These are phyloP conservation scores for Echiichthys vipera DNA, from an alignment of 2,797 vertebrate species.

Conservation along the genomic window DNA sequence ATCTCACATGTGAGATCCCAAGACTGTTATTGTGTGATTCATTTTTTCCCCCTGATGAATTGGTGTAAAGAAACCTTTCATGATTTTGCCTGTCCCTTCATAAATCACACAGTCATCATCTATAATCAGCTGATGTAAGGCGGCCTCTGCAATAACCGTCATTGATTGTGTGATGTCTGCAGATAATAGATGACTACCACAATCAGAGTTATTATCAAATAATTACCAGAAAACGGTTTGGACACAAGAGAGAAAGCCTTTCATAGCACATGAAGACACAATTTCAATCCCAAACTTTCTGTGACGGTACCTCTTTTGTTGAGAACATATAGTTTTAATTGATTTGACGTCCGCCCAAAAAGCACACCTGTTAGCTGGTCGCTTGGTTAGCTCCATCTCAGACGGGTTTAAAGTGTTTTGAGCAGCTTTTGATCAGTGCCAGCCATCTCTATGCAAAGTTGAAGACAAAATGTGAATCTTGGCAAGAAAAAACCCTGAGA, in stretches of 20 bases:
- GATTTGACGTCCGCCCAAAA: not conserved
- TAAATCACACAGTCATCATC: constrained; percentile 18
- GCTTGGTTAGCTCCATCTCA: not conserved
- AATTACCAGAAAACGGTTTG: constrained; percentile 10
- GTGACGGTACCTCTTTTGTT: not conserved
- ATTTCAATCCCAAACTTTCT: not conserved
- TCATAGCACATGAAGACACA: not conserved
- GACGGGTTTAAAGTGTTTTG: not conserved
- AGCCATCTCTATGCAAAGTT: not conserved
- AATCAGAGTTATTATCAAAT: constrained; percentile 12
- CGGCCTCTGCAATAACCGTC: not conserved
- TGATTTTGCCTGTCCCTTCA: not conserved
- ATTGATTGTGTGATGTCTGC: not conserved
- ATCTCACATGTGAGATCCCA: too few species aligned
- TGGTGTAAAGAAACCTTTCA: not conserved
- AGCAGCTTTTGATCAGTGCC: not conserved
- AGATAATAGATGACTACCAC: constrained; percentile 25
- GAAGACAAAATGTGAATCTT: not conserved
- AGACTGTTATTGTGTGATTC: too few species aligned
- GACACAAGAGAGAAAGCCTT: not conserved
- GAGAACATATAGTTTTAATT: not conserved
- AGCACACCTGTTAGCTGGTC: not conserved
- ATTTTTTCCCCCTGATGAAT: too few species aligned
- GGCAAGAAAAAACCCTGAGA: not conserved
- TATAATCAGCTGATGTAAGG: constrained; percentile 10